Evolutionary conservation across 2,888 invertebrate species (phyloP), one percentile per base, ranked within the genome.

Genomic region (Chrysomela aeneicollis): DNA sequence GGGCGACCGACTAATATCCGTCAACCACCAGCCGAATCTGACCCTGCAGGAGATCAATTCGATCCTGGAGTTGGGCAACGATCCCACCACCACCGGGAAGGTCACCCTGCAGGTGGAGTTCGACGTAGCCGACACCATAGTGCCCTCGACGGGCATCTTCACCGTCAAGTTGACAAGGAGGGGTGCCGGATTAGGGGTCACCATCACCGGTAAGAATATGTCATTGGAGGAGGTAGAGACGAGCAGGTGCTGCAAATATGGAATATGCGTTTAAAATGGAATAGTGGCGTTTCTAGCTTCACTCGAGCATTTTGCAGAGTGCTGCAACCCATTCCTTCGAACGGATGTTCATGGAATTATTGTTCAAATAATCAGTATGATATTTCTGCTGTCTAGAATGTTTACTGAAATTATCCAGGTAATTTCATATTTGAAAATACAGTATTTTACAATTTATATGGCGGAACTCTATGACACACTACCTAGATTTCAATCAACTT

Each of bases 91-190:
- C 12, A 85, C 84, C 8, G 87, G 88, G 73, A 90, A 92, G 84
- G 86, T 95, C 46, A 90, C 90, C 50, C 80, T 97, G 47, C 91
- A 92, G 73, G 88, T 93, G 0, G 95, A 96, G 79, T 96, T 96
- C 81, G 94, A 93, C 83, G 94, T 96, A 81, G 92, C 94, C 9
- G 95, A 96, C 72, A 90, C 94, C 0, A 94, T 96, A 50, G 93
- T 95, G 69, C 95, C 96, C 1, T 91, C 93, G 4, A 93, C 93
- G 73, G 96, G 96, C 0, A 91, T 95, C 0, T 97, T 96, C 78
- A 93, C 92, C 69, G 95, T 98, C 0, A 93, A 95, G 81, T 85
- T 97, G 57, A 91, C 94, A 3, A 73, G 90, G 88, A 26, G 90
- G 90, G 42, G 89, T 89, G 22, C 71, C 4, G 94, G 94, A 3